These are phyloP conservation scores for Megaceryle maxima DNA, from an alignment of 2,113 vertebrate genomes.

Conservation along the genomic window DNA sequence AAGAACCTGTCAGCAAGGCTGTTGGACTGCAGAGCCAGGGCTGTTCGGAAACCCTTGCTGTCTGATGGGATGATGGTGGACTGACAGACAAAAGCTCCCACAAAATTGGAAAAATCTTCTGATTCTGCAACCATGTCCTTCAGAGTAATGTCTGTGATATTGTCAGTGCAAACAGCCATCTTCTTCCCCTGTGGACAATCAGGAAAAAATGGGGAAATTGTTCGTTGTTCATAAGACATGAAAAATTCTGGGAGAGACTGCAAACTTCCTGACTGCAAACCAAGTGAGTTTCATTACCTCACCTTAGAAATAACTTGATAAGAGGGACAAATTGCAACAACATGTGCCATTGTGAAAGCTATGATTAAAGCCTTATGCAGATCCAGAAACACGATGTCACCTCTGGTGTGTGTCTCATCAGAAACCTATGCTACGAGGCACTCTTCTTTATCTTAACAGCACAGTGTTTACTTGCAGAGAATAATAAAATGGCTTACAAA, in stretches of 20 bases:
- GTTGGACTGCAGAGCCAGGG: slow-evolving; percentile 93
- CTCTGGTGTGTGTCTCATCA: slow-evolving; percentile 2
- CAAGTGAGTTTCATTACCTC: not conserved
- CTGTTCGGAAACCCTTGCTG: slow-evolving; percentile 90
- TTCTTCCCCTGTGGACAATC: slow-evolving; percentile 77
- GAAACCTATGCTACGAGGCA: not conserved
- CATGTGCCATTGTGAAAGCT: not conserved
- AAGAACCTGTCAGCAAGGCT: slow-evolving; percentile 91
- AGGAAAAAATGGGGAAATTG: not conserved
- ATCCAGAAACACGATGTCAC: not conserved
- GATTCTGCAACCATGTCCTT: slow-evolving; percentile 83
- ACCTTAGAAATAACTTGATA: not conserved
- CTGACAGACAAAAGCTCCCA: slow-evolving; percentile 92
- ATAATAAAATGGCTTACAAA: not conserved
- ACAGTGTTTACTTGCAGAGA: not conserved
- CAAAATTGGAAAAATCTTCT: slow-evolving; percentile 80
- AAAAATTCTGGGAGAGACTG: not conserved
- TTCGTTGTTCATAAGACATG: not conserved
- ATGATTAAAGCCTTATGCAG: not conserved
- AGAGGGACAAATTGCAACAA: not conserved
- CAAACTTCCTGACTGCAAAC: not conserved
- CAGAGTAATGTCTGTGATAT: slow-evolving; percentile 89
- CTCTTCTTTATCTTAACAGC: not conserved
- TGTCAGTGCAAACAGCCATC: slow-evolving; percentile 90
- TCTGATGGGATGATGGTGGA: slow-evolving; percentile 96